Conservation (phyloP, 1,140 invertebrate genomes). For the Temnothorax longispinosus region DNA sequence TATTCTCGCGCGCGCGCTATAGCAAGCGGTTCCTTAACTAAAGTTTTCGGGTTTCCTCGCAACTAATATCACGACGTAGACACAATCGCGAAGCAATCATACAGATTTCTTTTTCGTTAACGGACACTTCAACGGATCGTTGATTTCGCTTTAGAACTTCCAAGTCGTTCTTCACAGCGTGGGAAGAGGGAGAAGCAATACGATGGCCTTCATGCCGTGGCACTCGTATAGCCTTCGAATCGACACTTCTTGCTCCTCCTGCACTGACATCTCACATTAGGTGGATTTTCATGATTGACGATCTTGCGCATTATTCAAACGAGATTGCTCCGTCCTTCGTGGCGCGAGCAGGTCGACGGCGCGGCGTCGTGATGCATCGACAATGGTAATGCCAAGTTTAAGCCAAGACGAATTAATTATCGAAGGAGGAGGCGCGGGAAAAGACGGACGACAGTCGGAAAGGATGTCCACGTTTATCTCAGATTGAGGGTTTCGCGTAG, state of each 20-base stretch:
- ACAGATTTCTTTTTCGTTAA: neutral
- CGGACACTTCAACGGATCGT: neutral
- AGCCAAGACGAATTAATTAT: conserved; percentile 23
- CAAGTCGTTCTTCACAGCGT: neutral
- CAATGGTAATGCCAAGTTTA: conserved; percentile 3
- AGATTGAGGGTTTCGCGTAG: neutral
- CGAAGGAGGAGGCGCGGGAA: neutral
- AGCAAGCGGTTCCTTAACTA: neutral
- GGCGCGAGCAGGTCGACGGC: neutral
- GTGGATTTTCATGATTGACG: conserved; percentile 21
- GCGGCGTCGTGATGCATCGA: neutral
- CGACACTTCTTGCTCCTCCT: conserved; percentile 21
- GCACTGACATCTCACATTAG: conserved; percentile 9
- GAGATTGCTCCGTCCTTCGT: conserved; percentile 16
- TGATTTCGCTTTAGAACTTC: neutral
- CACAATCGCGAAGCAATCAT: neutral
- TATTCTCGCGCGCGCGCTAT: neutral
- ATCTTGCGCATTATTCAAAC: conserved; percentile 38
- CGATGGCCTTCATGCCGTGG: neutral
- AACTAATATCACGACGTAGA: neutral
- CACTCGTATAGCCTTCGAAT: conserved; percentile 31
- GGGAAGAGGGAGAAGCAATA: neutral
- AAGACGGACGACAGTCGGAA: neutral
- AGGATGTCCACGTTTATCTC: conserved; percentile 34
- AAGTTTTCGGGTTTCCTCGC: neutral